These are phyloP conservation scores for Agrotis clavis DNA, from an alignment of 2,888 invertebrate species.

Conservation along the genomic window DNA sequence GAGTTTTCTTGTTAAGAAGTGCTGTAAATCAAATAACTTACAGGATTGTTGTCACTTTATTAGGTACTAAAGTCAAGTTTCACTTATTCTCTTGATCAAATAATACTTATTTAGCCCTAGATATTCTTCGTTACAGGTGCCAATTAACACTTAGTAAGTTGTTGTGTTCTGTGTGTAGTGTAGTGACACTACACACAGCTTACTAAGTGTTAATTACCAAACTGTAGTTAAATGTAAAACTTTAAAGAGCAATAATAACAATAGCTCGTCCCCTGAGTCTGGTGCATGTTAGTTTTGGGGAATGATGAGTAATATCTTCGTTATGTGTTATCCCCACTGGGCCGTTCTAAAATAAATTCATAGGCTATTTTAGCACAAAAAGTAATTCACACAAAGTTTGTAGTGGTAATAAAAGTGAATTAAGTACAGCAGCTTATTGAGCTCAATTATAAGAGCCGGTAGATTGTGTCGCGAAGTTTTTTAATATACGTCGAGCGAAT, in stretches of 20 bases:
- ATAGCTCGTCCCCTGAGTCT: not conserved
- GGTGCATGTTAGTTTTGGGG: conserved; percentile 8
- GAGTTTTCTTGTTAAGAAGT: not conserved
- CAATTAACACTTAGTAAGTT: too few relatives aligned
- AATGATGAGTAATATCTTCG: conserved; percentile 37
- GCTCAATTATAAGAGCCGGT: conserved; percentile 34
- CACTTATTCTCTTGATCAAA: not conserved
- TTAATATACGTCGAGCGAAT: conserved; percentile 53
- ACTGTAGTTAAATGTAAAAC: not conserved
- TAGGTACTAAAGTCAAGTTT: too few relatives aligned
- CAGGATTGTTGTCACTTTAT: not conserved
- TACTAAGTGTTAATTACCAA: too few relatives aligned
- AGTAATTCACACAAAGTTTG: conserved; percentile 41
- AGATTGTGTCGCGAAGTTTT: conserved; percentile 44
- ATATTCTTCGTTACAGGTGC: too few relatives aligned
- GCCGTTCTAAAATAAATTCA: conserved; percentile 39
- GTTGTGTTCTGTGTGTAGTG: too few relatives aligned
- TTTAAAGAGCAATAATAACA: not conserved
- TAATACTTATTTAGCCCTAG: not conserved
- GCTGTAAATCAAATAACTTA: not conserved
- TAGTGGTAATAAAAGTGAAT: conserved; percentile 47
- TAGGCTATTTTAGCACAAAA: conserved; percentile 35
- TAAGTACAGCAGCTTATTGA: conserved; percentile 32
- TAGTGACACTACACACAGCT: too few relatives aligned
- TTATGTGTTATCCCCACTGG: conserved; percentile 11